Evolutionary conservation across 2,888 invertebrate genomes (phyloP), one percentile per base, ranked within the genome.

Genomic region (Papilio protenor): DNA sequence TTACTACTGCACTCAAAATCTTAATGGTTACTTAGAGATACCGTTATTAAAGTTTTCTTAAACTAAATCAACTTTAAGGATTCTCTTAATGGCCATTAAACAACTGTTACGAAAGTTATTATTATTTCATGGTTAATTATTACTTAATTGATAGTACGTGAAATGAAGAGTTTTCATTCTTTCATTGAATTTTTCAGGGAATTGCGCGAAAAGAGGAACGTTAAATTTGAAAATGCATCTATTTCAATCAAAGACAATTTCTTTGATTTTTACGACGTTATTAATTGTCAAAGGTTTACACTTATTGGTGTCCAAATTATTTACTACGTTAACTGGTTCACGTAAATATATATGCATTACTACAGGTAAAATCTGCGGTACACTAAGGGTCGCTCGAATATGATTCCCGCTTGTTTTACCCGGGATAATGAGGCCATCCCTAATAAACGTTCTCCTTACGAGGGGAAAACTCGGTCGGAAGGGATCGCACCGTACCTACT

Each of bases 351-450:
- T 45, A 45, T 16, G 61, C 14, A 61, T n/a, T 66, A 66, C 33
- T 66, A 18, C 2, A 40, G 18, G 2, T 23, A 64, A 61, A 66
- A 66, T 66, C 66, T 66, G 66, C 12, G 66, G n/a, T 45, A 66
- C 64, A 66, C 3, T n/a, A 66, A 40, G 45, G 66, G 45, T 66
- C 66, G 40, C 40, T 45, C n/a, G 21, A n/a, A 66, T 66, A 66
- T 66, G 66, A 66, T 66, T 45, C 45, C 45, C 66, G n/a, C 66
- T 66, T 66, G 66, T 45, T 66, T 66, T 66, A 66, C 66, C 66
- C 45, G 66, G 8, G n/a, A 66, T 66, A 66, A 66, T 66, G 40
- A 66, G 66, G 66, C 40, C 40, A 64, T 66, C 64, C 33, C 66
- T 66, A 66, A 64, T 64, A 64, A 64, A 66, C 45, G 12, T 40